Base-by-base conservation (phyloP, 1,140 invertebrate species). In the Atopsyche davidsoni region DNA sequence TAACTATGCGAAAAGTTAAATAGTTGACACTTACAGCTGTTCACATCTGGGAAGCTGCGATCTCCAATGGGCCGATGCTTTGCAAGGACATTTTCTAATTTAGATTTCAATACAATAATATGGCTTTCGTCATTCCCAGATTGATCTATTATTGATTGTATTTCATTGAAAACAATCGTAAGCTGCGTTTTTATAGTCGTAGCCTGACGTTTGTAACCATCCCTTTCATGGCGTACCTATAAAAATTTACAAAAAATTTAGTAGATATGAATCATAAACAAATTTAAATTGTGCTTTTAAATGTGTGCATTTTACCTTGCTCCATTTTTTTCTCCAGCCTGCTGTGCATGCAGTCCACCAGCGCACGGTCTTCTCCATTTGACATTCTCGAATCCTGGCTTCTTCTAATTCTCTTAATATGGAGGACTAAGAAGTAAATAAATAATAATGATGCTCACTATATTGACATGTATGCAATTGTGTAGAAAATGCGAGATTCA, bases 281-380 rank as follows among this genome's bases (percentile, higher is more conserved):
- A n/a, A n/a, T n/a, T n/a, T n/a, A n/a, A n/a, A n/a, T n/a, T n/a
- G n/a, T n/a, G n/a, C n/a, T n/a, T n/a, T n/a, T n/a, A n/a, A n/a
- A n/a, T n/a, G n/a, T n/a, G n/a, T n/a, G 14, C 4, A 18, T 28
- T 4, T 10, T 22, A 87, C 87, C 72, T 96, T 95, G 67, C 88
- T 93, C 95, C 94, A 98, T 65, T 97, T 97, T 67, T 96, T 91
- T 6, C 93, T 76, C 72, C 77, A 79, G 56, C 78, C 77, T n/a
- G 76, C 75, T 1, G 77, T 79, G 56, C 77, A 79, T 51, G 78
- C 76, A 0, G 93, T 96, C 94, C 94, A 98, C 94, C 94, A 98
- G 42, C 91, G 75, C 92, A 98, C 97, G 0, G 95, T 98, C 71
- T 98, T 98, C 66, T 98, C 94, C 94, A 98, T 97, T 69, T 98